Evolutionary conservation across 2,888 invertebrate species (phyloP).

Genomic region (Autographa gamma): DNA sequence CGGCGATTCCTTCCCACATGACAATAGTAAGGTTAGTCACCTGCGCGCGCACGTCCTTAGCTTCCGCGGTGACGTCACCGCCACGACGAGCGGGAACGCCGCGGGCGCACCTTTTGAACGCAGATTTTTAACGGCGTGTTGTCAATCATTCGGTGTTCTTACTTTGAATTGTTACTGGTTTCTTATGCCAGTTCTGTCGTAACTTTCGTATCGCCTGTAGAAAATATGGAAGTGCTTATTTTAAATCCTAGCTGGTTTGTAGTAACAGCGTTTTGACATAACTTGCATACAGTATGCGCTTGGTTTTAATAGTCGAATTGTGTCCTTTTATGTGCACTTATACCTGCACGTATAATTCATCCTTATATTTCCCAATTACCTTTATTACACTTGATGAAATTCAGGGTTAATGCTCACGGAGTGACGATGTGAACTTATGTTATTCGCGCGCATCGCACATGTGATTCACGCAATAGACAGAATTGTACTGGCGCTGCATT

Average conservation of each 20-base stretch:
- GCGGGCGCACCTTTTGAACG: slow-evolving; percentile 56
- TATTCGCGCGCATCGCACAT: neutral
- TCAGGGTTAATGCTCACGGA: no score
- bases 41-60: slow-evolving; percentile 76
- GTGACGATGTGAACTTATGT: neutral
- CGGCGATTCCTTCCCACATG: slow-evolving; percentile 60
- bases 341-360: no score
- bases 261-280: no score
- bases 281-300: no score
- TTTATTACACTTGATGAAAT: no score
- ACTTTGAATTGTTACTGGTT: slow-evolving; percentile 12
- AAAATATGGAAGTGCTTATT: no score
- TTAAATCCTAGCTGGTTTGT: no score
- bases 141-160: slow-evolving; percentile 29
- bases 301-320: no score
- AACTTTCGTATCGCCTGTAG: neutral
- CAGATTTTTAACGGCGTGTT: slow-evolving; percentile 34
- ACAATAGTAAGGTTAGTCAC: slow-evolving; percentile 77
- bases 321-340: no score
- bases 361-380: no score
- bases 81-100: slow-evolving; percentile 47
- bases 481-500: neutral
- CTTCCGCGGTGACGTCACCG: slow-evolving; percentile 84
- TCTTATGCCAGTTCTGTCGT: slow-evolving; percentile 11
- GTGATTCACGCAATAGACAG: neutral